Base-by-base conservation (phyloP, 2,113 vertebrate genomes). In the Agelaius phoeniceus region DNA sequence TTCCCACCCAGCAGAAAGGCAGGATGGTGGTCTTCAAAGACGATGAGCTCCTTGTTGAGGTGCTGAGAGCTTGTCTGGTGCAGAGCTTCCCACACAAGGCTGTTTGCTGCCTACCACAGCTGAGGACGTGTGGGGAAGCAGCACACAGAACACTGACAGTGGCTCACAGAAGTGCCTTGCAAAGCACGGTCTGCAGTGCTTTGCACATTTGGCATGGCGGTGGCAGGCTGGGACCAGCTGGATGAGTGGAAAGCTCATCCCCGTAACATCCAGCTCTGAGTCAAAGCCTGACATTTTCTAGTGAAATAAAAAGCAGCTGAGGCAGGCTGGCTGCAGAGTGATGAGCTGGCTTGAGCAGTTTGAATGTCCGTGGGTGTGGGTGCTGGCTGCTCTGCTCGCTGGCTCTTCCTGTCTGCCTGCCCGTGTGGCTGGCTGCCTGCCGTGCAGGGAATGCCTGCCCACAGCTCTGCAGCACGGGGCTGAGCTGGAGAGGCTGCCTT, bases 271-370 rank as follows among this genome's bases (percentile, higher is more conserved):
- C 87, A 91, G 77, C 72, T 95, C 84, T 77, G 94, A 94, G 72
- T 85, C 89, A 93, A 94, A 88, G 93, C 63, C 10, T 84, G 76
- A 92, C 79, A 94, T 96, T 96, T 94, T 72, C 85, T 80, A 67
- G 69, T 30, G 72, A 94, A 96, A 96, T 90, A 88, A 90, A 77
- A 93, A 96, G 92, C 95, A 95, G 93, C 88, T 93, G 92, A 94
- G 57, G 92, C 79, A 67, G 83, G 83, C 85, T 91, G 82, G 75
- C 85, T 88, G 68, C 71, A 46, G 84, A 93, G 67, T 9, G 77
- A 92, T 59, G 89, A 96, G 81, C 66, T 3, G 13, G 89, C 61
- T 48, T 2, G 31, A 92, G 89, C 58, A 79, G 75, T 73, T 69
- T 61, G 28, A 65, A 62, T 37, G 81, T 87, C 89, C 54, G 43